These are phyloP conservation scores for Oreotrochilus melanogaster DNA, from an alignment of 2,113 vertebrate species.

Conservation along the genomic window DNA sequence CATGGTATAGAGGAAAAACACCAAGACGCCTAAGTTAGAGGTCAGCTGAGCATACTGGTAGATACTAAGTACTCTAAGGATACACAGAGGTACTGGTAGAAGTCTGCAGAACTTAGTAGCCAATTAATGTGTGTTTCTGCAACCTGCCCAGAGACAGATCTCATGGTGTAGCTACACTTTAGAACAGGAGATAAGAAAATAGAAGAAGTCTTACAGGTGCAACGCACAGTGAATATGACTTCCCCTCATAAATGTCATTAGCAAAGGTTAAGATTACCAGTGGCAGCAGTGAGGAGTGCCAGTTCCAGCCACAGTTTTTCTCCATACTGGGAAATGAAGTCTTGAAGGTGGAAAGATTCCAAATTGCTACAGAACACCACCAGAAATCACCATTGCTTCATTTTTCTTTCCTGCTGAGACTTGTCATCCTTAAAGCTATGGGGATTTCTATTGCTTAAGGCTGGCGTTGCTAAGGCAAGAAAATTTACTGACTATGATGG, in stretches of 20 bases:
- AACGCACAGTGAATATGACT: background rate
- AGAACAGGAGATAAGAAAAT: background rate
- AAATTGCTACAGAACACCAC: constrained; percentile 18
- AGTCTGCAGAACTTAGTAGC: background rate
- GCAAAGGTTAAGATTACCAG: background rate
- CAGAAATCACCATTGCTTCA: constrained; percentile 45
- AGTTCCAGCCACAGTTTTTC: background rate
- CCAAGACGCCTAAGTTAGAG: background rate
- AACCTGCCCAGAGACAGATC: background rate
- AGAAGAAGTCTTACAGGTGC: background rate
- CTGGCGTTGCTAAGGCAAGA: constrained; percentile 15
- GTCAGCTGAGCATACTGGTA: background rate
- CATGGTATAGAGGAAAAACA: background rate
- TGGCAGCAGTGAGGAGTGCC: background rate
- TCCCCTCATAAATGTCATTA: background rate
- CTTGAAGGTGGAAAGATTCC: constrained; percentile 42
- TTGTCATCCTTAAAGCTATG: constrained; percentile 22
- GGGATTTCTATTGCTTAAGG: constrained; percentile 34
- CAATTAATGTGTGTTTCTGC: background rate
- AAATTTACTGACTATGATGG: background rate
- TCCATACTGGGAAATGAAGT: background rate
- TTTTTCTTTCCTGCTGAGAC: constrained; percentile 24
- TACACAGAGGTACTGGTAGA: background rate
- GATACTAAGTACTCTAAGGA: too few species aligned
- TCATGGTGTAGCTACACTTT: background rate